These are phyloP conservation scores for Polyergus mexicanus DNA, from an alignment of 1,140 invertebrate species.

Conservation along the genomic window DNA sequence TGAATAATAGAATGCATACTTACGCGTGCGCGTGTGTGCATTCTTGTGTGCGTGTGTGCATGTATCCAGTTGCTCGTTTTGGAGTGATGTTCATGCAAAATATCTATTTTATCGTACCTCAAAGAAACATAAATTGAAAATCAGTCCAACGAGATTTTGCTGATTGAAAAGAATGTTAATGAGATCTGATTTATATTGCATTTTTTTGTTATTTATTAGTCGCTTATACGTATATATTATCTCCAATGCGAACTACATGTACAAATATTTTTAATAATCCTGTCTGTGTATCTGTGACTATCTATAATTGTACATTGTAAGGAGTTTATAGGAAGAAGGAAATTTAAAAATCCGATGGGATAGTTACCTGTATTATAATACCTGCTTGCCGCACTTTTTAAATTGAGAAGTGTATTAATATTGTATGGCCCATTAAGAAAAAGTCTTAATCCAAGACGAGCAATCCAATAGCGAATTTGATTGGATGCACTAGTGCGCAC, in stretches of 20 bases:
- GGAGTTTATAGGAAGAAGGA: neutral
- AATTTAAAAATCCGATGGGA: neutral
- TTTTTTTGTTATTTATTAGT: slow-evolving; percentile 55
- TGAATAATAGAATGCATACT: neutral
- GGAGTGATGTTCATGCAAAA: slow-evolving; percentile 27
- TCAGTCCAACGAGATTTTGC: slow-evolving; percentile 18
- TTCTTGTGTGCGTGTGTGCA: too few relatives aligned
- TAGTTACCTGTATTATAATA: slow-evolving; percentile 31
- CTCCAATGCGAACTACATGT: slow-evolving; percentile 35
- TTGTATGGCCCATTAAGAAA: slow-evolving; percentile 18
- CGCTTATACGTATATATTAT: slow-evolving; percentile 16
- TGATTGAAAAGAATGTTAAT: neutral
- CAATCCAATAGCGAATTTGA: neutral
- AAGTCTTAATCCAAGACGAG: slow-evolving; percentile 27
- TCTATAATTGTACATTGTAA: slow-evolving; percentile 46
- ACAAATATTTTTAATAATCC: slow-evolving; percentile 60
- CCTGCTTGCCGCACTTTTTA: slow-evolving; percentile 30
- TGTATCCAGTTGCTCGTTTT: slow-evolving; percentile 46
- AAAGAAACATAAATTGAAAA: slow-evolving; percentile 20
- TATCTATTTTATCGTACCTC: slow-evolving; percentile 48
- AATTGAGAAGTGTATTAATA: slow-evolving; percentile 37
- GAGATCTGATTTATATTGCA: slow-evolving; percentile 45
- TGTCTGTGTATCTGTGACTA: slow-evolving; percentile 43
- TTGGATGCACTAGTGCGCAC: too few relatives aligned
- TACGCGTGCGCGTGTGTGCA: too few relatives aligned